Evolutionary conservation across 2,888 invertebrate genomes (phyloP), one percentile per base, ranked within the genome.

Genomic region (Lysandra bellargus): DNA sequence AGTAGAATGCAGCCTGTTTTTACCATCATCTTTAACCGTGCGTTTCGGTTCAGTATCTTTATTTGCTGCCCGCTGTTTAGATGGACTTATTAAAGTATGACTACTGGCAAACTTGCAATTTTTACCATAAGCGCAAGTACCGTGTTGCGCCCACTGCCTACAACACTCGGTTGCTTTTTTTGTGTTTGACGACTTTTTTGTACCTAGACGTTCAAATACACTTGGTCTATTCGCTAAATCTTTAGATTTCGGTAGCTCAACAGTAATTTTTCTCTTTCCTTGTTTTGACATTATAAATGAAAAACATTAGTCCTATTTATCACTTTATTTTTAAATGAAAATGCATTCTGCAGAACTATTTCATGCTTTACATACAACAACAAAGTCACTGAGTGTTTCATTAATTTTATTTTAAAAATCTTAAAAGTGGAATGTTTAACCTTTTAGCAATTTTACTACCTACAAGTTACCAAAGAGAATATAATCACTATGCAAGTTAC

Each of bases 171-270:
- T 91, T 93, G 95, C 92, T 95, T 95, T 95, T 89, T 95, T 95
- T 83, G 89, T 88, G 90, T 90, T 91, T 53, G 95, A 88, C 87
- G 95, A 91, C 87, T 97, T 96, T 92, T 97, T 97, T 74, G 97
- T 97, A 84, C 97, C 97, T 87, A 97, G 95, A 85, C 97, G 96
- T 92, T 97, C 97, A 93, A 97, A 97, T 84, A 97, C 97, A 95
- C 97, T 97, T 84, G 97, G 97, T 91, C 97, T 95, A 87, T 92
- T 92, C 89, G 95, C 90, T 85, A 95, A 91, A 88, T 96, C 95
- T 94, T 96, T 96, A 89, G 95, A 95, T 95, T 96, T 96, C 88
- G 96, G 95, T 92, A 96, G 95, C 92, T 96, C 97, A 90, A 96
- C 96, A 90, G 97, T 96, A 91, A 97, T 96, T 96, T 97, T 97